phyloP scores from a whole-genome alignment of 2,797 vertebrate species.

The Artibeus lituratus region DNA sequence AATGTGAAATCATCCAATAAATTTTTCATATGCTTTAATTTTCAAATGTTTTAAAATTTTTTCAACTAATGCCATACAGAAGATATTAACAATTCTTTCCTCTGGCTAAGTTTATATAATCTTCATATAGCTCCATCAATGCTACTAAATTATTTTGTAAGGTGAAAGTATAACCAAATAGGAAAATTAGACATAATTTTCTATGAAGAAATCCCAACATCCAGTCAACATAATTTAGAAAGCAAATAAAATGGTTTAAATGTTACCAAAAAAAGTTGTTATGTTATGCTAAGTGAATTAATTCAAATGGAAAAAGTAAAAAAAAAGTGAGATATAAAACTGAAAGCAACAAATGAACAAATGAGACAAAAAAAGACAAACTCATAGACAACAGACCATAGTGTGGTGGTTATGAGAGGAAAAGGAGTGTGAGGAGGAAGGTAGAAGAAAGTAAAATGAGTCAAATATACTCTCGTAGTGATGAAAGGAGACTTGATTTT shows the following conservation, averaged over 20 bases:
- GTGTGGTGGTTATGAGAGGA: background rate
- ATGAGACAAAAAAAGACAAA: background rate
- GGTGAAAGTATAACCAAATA: background rate
- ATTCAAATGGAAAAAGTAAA: background rate
- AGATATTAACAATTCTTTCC: background rate
- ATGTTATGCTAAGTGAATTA: background rate
- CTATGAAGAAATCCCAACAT: background rate
- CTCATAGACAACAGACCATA: background rate
- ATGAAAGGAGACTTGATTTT: too few species aligned
- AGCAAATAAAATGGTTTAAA: background rate
- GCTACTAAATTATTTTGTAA: background rate
- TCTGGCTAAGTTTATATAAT: background rate
- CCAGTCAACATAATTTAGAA: background rate
- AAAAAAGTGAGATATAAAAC: background rate
- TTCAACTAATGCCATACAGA: background rate
- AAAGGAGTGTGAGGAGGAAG: too few species aligned
- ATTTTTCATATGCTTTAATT: background rate
- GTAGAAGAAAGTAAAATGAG: too few species aligned
- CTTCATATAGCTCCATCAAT: background rate
- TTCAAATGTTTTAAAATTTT: background rate
- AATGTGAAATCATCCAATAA: background rate
- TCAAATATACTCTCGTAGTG: too few species aligned
- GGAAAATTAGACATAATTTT: background rate
- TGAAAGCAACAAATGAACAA: background rate
- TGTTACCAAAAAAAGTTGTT: background rate